Evolutionary conservation across 1,140 invertebrate species (phyloP).

Genomic region (Drosophila nannoptera): DNA sequence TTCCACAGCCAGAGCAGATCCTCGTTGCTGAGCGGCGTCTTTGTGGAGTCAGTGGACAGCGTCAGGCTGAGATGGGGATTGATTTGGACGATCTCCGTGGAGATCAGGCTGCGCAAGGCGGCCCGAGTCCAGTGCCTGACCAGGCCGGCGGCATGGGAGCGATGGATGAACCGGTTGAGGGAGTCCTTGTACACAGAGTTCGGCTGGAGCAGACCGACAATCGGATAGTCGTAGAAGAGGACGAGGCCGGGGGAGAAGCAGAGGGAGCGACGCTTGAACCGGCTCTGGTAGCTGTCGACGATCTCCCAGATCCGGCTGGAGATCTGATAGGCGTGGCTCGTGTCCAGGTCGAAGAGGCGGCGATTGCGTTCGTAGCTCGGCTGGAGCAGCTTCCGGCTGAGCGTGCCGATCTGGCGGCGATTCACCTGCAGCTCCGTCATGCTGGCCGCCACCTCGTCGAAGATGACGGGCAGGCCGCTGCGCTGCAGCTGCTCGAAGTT

Average conservation of each 20-base stretch:
- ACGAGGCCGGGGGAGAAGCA: not conserved
- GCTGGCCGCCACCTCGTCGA: not conserved
- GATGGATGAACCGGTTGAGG: constrained; percentile 1
- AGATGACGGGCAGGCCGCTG: not conserved
- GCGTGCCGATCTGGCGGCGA: not conserved
- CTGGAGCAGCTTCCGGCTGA: not conserved
- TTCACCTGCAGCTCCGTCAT: no score
- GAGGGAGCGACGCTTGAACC: not conserved
- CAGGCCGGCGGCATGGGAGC: not conserved
- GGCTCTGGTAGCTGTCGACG: not conserved
- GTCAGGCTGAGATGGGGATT: not conserved
- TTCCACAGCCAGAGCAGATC: constrained; percentile 21
- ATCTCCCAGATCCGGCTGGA: not conserved
- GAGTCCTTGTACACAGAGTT: constrained; percentile 14
- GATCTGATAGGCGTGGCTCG: constrained; percentile 1
- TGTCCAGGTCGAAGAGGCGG: not conserved
- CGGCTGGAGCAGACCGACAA: not conserved
- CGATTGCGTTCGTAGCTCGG: not conserved
- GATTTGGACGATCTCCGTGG: not conserved
- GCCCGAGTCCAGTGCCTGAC: not conserved
- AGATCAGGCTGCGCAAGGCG: not conserved
- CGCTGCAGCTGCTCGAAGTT: constrained; percentile 30
- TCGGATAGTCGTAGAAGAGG: not conserved
- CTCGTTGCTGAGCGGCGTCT: not conserved
- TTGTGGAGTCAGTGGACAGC: not conserved